These are phyloP conservation scores for Temnothorax rugatulus DNA, from an alignment of 2,888 invertebrate species.

Conservation along the genomic window DNA sequence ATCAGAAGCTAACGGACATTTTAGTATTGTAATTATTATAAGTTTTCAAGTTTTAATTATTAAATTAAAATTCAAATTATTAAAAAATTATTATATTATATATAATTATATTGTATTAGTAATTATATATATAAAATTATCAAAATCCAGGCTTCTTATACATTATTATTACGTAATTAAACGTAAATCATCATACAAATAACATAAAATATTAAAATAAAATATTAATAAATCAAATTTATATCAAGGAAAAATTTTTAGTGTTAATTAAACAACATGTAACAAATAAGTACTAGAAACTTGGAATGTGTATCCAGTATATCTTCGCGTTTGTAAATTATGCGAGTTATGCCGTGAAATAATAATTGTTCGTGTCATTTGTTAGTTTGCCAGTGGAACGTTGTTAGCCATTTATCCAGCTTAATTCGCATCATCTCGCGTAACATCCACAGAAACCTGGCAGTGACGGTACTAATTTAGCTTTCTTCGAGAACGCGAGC, in stretches of 20 bases:
- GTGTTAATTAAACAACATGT: neutral
- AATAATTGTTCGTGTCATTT: conserved; percentile 44
- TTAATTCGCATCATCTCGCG: conserved; percentile 42
- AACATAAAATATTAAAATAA: neutral
- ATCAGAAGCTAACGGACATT: neutral
- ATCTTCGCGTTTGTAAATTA: conserved; percentile 19
- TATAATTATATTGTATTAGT: neutral
- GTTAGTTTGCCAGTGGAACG: conserved; percentile 10
- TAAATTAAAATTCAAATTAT: neutral
- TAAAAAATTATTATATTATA: neutral
- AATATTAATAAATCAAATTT: neutral
- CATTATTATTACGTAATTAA: neutral
- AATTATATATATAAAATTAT: neutral
- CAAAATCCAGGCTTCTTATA: neutral
- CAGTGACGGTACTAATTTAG: conserved; percentile 43
- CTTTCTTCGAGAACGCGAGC: conserved; percentile 38
- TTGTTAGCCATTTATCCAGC: conserved; percentile 40
- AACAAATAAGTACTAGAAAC: neutral
- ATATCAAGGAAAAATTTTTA: neutral
- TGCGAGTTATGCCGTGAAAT: conserved; percentile 21
- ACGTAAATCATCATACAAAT: neutral
- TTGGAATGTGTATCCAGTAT: neutral
- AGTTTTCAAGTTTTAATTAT: neutral
- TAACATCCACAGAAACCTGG: conserved; percentile 38
- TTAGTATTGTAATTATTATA: neutral